phyloP scores from a whole-genome alignment of 2,113 vertebrate genomes.

The Platycercus adscitus region DNA sequence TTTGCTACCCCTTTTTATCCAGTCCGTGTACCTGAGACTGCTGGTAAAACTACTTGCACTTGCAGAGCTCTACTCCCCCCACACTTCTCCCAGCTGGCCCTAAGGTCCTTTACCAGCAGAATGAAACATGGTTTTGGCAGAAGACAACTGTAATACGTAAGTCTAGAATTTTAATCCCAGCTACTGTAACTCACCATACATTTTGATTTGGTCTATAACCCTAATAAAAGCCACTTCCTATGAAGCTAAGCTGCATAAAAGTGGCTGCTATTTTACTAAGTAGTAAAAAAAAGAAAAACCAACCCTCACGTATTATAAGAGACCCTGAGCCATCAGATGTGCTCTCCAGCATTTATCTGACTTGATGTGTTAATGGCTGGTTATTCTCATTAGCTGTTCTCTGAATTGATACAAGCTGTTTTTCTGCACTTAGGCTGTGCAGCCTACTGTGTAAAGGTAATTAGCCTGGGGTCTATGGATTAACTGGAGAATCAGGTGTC shows the following conservation, averaged over 20 bases:
- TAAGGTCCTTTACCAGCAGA: background rate
- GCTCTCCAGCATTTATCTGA: constrained; percentile 9
- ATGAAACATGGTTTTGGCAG: background rate
- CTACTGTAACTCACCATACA: background rate
- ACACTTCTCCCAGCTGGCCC: background rate
- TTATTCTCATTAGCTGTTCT: constrained; percentile 21
- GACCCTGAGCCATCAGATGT: background rate
- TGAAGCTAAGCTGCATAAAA: background rate
- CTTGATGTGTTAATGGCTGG: constrained; percentile 15
- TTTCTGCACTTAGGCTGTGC: background rate
- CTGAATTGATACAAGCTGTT: background rate
- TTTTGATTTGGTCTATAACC: background rate
- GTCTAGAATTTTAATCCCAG: background rate
- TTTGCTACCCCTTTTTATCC: background rate
- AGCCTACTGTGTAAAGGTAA: background rate
- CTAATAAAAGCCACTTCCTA: background rate
- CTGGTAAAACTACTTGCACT: background rate
- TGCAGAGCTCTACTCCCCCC: background rate
- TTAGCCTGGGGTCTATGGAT: background rate
- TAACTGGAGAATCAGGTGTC: constrained; percentile 8
- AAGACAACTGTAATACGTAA: background rate
- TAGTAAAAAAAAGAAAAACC: background rate
- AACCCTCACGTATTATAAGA: background rate
- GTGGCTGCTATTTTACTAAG: background rate
- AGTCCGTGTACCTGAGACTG: background rate